Percentiles rank a stretch among this genome's conserved stretches.
phyloP scores from a whole-genome alignment of 2,797 vertebrate species.

The Adrianichthys oophorus region DNA sequence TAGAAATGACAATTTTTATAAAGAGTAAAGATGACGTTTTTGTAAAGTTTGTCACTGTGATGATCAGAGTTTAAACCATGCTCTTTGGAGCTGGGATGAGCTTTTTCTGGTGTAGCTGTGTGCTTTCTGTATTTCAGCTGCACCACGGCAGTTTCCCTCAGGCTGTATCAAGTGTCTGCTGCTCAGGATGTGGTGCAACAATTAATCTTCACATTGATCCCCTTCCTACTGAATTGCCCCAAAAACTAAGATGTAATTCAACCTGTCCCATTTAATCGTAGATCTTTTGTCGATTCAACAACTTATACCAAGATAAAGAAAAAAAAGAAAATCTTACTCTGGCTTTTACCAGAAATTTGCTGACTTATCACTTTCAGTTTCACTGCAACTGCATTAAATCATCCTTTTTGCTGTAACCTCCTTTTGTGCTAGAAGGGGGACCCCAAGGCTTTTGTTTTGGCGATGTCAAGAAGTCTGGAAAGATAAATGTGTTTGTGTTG shows the following conservation, averaged over 20 bases:
- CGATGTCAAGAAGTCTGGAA: no score
- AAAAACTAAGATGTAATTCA: constrained; percentile 79
- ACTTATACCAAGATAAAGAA: constrained; percentile 43
- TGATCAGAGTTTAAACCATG: constrained; percentile 14
- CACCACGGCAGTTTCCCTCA: constrained; percentile 67
- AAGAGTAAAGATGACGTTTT: no score
- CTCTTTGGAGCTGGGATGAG: constrained; percentile 31
- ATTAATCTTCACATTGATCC: constrained; percentile 85
- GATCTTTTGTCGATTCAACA: constrained; percentile 53
- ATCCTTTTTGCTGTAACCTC: no score
- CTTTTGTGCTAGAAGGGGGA: no score
- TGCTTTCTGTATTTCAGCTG: constrained; percentile 68
- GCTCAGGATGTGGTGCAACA: constrained; percentile 83
- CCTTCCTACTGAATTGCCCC: constrained; percentile 83
- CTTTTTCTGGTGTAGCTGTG: constrained; percentile 52
- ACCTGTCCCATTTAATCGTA: constrained; percentile 74
- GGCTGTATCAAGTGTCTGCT: constrained; percentile 79
- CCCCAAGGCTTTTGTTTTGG: no score
- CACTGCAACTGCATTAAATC: neutral
- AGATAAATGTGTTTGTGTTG: no score
- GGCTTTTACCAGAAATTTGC: constrained; percentile 18
- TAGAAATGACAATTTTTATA: no score
- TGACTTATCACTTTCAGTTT: constrained; percentile 37
- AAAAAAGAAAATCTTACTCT: constrained; percentile 35
- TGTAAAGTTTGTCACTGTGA: neutral